Percentiles rank a stretch among this genome's conserved stretches.
phyloP scores from a whole-genome alignment of 2,113 vertebrate genomes.

The Lutjanus erythropterus region DNA sequence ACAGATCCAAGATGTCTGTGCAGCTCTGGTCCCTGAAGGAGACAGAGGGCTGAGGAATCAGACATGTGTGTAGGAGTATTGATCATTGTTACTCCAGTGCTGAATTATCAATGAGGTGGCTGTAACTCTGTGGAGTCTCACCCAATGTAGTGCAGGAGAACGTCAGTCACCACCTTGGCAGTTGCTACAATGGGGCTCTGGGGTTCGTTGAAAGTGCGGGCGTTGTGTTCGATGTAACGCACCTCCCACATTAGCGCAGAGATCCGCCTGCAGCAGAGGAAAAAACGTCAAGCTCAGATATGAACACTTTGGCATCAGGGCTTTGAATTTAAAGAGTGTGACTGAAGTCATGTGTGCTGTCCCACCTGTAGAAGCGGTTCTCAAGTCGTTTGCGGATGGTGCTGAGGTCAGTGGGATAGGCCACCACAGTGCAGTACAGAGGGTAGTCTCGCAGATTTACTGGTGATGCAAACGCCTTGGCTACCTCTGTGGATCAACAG shows the following conservation, averaged over 20 bases:
- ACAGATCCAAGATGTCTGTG: slow-evolving; percentile 93
- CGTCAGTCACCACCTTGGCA: slow-evolving; percentile 97
- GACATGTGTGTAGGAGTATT: background rate
- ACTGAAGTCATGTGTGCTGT: background rate
- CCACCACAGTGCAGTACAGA: slow-evolving; percentile 96
- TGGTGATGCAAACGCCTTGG: slow-evolving; percentile 93
- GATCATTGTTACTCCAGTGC: background rate
- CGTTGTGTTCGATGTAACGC: slow-evolving; percentile 97
- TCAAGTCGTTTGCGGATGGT: slow-evolving; percentile 93
- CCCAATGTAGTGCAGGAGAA: slow-evolving; percentile 96
- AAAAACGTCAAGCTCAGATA: background rate
- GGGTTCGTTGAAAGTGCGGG: slow-evolving; percentile 97
- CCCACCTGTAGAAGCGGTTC: slow-evolving; percentile 95
- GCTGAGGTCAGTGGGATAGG: slow-evolving; percentile 96
- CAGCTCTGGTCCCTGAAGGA: slow-evolving; percentile 94
- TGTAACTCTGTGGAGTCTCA: slow-evolving; percentile 65
- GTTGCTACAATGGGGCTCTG: slow-evolving; percentile 96
- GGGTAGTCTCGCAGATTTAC: slow-evolving; percentile 97
- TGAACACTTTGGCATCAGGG: background rate
- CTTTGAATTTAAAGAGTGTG: background rate
- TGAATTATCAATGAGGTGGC: background rate
- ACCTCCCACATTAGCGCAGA: slow-evolving; percentile 99
- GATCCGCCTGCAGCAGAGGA: slow-evolving; percentile 88
- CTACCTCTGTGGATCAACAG: slow-evolving; percentile 87
- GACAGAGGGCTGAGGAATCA: slow-evolving; percentile 1